Conservation (phyloP, 2,113 vertebrate species). For the Mandrillus leucophaeus region DNA sequence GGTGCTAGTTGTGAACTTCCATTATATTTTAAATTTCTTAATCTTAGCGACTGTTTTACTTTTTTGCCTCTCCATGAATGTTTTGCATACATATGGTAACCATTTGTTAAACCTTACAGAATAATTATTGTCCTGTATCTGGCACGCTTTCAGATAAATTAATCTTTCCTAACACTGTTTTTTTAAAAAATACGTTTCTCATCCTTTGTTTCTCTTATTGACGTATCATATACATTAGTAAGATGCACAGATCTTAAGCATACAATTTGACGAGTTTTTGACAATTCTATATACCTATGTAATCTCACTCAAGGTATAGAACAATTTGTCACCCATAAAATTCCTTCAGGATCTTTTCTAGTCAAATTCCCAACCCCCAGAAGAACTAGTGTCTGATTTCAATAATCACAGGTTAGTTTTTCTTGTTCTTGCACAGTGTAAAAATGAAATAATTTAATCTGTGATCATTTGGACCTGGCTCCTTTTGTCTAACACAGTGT, state of each 20-base stretch:
- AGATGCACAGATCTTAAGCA: not conserved
- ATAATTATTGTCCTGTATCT: not conserved
- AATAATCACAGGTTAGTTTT: not conserved
- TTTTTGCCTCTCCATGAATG: not conserved
- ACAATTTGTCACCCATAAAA: not conserved
- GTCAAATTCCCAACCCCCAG: not conserved
- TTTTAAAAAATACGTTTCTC: not conserved
- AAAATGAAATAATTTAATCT: not conserved
- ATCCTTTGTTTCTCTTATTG: not conserved
- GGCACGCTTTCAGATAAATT: not conserved
- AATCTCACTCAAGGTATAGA: not conserved
- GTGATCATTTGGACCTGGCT: not conserved
- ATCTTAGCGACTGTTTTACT: not conserved
- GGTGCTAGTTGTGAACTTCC: not conserved
- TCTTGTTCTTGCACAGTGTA: not conserved
- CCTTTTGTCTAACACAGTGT: not conserved
- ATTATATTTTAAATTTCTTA: not conserved
- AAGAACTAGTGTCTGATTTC: not conserved
- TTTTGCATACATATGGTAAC: not conserved
- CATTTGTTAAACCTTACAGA: not conserved
- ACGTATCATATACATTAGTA: not conserved
- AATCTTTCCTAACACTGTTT: not conserved
- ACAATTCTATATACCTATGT: not conserved
- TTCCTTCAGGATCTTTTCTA: not conserved
- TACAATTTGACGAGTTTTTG: not conserved